Evolutionary conservation across 2,888 invertebrate species (phyloP).

Genomic region (Himalopsyche japonica): DNA sequence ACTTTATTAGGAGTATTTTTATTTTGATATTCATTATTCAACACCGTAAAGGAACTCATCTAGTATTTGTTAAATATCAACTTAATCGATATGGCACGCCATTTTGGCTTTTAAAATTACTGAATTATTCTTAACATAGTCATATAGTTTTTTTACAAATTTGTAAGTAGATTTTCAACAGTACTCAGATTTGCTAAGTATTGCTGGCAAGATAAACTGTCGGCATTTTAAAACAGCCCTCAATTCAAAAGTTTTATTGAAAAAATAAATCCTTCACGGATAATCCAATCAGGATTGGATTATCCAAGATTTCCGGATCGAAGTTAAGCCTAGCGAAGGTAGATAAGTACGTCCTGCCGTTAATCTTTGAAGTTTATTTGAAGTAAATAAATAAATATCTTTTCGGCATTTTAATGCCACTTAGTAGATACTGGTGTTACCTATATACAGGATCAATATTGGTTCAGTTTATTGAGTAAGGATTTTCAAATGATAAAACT

Average conservation of each 20-base stretch:
- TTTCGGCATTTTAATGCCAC: neutral
- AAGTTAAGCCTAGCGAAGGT: neutral
- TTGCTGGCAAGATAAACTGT: neutral
- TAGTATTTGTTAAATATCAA: too few relatives aligned
- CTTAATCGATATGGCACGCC: too few relatives aligned
- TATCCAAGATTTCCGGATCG: conserved; percentile 28
- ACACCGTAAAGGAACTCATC: too few relatives aligned
- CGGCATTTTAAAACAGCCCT: neutral
- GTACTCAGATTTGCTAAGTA: neutral
- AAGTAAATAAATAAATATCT: neutral
- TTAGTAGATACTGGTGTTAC: too few relatives aligned
- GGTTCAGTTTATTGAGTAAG: too few relatives aligned
- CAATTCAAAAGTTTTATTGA: neutral
- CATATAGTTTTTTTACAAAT: too few relatives aligned
- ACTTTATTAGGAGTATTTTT: too few relatives aligned
- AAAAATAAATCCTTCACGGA: neutral
- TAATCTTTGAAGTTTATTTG: neutral
- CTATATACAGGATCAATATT: too few relatives aligned
- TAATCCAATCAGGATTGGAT: conserved; percentile 27
- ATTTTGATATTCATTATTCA: too few relatives aligned
- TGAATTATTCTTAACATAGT: too few relatives aligned
- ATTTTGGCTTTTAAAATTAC: too few relatives aligned
- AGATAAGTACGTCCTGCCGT: neutral
- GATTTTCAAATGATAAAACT: too few relatives aligned
- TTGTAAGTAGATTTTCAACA: neutral